Conservation (phyloP, 1,140 invertebrate species). For the Drosophila gunungcola region DNA sequence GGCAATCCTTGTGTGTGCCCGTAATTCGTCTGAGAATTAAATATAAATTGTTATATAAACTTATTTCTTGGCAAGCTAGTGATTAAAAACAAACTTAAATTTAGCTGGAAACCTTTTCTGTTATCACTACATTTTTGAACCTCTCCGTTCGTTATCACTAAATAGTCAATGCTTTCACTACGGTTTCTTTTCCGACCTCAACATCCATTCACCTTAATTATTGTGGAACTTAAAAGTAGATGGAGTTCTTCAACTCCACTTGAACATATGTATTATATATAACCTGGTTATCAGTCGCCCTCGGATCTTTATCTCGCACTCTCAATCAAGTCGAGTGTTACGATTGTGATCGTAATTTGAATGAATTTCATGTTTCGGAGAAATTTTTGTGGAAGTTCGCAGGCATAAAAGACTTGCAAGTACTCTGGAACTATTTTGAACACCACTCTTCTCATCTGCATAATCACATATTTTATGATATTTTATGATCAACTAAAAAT, state of each 20-base stretch:
- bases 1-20: slow-evolving; percentile 14
- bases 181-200: slow-evolving; percentile 18
- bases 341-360: neutral
- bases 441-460: slow-evolving; percentile 17
- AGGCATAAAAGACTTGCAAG: neutral
- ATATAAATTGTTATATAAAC: slow-evolving; percentile 15
- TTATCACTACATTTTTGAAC: slow-evolving; percentile 6
- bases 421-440: neutral
- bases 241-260: slow-evolving; percentile 12
- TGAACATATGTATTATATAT: slow-evolving; percentile 10
- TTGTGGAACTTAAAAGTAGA: slow-evolving; percentile 1
- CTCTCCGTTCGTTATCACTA: too few species aligned
- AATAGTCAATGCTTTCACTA: slow-evolving; percentile 2
- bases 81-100: slow-evolving; percentile 5
- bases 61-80: slow-evolving; percentile 8
- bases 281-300: slow-evolving; percentile 37
- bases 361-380: slow-evolving; percentile 10
- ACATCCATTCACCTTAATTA: slow-evolving; percentile 6
- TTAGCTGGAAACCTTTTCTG: slow-evolving; percentile 12
- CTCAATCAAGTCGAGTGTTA: slow-evolving; percentile 3
- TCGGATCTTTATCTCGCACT: slow-evolving; percentile 15
- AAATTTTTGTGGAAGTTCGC: slow-evolving; percentile 17
- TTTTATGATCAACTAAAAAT: slow-evolving; percentile 21
- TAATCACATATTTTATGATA: slow-evolving; percentile 34
- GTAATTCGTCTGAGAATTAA: slow-evolving; percentile 27